Conservation (phyloP, 2,797 vertebrate genomes). For the Esox lucius region DNA sequence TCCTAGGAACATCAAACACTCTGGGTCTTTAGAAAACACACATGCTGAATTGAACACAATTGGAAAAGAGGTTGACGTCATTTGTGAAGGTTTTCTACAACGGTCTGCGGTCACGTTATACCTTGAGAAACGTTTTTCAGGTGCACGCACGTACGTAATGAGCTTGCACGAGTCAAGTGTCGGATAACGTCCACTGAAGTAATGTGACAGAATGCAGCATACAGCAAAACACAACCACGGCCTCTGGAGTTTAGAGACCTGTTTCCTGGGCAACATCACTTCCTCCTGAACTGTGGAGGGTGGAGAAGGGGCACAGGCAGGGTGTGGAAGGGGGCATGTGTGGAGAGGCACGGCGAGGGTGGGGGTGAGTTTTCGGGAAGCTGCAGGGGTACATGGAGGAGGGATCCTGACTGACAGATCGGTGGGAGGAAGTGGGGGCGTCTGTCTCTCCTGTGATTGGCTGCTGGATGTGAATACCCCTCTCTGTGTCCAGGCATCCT, state of each 20-base stretch:
- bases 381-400: constrained; percentile 52
- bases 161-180: not conserved
- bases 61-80: not conserved
- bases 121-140: not conserved
- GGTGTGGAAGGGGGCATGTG: constrained; percentile 29
- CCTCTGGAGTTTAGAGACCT: not conserved
- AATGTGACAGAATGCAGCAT: not conserved
- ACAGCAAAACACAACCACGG: not conserved
- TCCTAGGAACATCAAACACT: not conserved
- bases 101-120: not conserved
- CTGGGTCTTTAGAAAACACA: not conserved
- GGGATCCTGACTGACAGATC: constrained; percentile 51
- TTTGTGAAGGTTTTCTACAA: not conserved
- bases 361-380: constrained; percentile 65
- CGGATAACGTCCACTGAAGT: constrained; percentile 1
- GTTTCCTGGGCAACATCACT: constrained; percentile 20
- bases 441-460: constrained; percentile 48
- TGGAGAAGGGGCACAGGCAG: constrained; percentile 39
- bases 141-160: not conserved
- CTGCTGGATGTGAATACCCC: constrained; percentile 17
- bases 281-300: constrained; percentile 22
- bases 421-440: constrained; percentile 67
- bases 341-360: constrained; percentile 40
- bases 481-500: not conserved
- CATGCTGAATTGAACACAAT: not conserved